These are phyloP conservation scores for Anoplolepis gracilipes DNA, from an alignment of 1,140 invertebrate species.

Conservation along the genomic window DNA sequence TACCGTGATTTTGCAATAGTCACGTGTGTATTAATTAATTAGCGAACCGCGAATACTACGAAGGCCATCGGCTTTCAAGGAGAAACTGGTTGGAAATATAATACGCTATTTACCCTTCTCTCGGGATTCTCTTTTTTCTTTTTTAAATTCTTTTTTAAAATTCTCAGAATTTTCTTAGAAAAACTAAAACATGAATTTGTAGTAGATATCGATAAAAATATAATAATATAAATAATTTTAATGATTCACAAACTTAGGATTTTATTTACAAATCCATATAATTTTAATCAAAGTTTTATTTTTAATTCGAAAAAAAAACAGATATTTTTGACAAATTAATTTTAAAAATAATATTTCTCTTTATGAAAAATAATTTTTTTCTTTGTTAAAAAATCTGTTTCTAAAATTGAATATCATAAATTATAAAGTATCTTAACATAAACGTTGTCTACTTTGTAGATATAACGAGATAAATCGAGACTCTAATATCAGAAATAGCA, in stretches of 20 bases:
- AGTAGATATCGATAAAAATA: background rate
- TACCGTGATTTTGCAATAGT: slow-evolving; percentile 23
- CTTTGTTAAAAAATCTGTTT: no score
- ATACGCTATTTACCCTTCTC: background rate
- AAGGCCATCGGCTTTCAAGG: slow-evolving; percentile 36
- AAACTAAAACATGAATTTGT: background rate
- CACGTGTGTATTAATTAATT: slow-evolving; percentile 41
- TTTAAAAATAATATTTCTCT: no score
- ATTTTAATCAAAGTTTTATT: no score
- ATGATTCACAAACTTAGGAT: background rate
- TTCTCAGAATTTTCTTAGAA: background rate
- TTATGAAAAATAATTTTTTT: no score
- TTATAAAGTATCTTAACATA: no score
- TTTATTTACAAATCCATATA: background rate
- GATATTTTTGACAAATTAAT: no score
- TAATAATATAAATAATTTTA: background rate
- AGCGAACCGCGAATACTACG: background rate
- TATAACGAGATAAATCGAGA: background rate
- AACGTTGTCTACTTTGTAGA: background rate
- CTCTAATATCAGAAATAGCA: slow-evolving; percentile 6
- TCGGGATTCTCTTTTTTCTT: background rate
- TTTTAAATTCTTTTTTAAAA: background rate
- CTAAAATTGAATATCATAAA: no score
- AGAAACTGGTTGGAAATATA: background rate
- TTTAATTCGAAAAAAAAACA: no score